Evolutionary conservation across 1,140 invertebrate genomes (phyloP).

Genomic region (Drosophila leontia): DNA sequence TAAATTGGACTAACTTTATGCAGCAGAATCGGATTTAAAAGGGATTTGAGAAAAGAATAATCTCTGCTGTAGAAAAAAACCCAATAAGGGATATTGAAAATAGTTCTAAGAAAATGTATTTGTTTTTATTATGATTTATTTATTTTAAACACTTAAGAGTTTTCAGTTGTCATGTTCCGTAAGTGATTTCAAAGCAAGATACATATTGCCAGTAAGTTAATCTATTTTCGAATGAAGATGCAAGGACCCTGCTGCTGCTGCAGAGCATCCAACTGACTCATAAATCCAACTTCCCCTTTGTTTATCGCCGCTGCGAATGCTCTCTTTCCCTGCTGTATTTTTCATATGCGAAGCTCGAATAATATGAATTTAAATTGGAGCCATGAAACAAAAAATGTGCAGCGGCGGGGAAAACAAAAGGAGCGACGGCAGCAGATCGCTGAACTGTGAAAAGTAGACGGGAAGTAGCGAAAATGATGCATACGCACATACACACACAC

Average conservation of each 20-base stretch:
- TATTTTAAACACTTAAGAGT: background rate
- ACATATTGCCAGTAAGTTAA: conserved; percentile 7
- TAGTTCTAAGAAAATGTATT: background rate
- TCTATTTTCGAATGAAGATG: conserved; percentile 4
- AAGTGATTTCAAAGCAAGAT: conserved; percentile 1
- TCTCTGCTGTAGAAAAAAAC: background rate
- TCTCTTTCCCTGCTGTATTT: conserved; percentile 10
- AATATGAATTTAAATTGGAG: conserved; percentile 80
- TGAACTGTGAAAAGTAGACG: conserved; percentile 74
- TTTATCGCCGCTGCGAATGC: conserved; percentile 25
- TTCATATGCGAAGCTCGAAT: conserved; percentile 62
- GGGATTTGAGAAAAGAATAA: background rate
- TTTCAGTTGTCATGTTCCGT: background rate
- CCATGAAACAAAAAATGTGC: conserved; percentile 43
- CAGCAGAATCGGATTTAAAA: background rate
- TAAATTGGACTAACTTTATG: background rate
- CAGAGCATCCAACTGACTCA: conserved; percentile 32
- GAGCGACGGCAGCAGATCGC: conserved; percentile 38
- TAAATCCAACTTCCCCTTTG: conserved; percentile 25
- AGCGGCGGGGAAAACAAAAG: conserved; percentile 7
- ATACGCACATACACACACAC: conserved; percentile 37
- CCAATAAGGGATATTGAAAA: no score
- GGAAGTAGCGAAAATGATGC: conserved; percentile 67
- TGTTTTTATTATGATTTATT: background rate
- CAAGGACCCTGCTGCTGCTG: background rate